These are phyloP conservation scores for Phenganax subtilis DNA, from an alignment of 92 coral and sea anemone genomes.

Conservation along the genomic window DNA sequence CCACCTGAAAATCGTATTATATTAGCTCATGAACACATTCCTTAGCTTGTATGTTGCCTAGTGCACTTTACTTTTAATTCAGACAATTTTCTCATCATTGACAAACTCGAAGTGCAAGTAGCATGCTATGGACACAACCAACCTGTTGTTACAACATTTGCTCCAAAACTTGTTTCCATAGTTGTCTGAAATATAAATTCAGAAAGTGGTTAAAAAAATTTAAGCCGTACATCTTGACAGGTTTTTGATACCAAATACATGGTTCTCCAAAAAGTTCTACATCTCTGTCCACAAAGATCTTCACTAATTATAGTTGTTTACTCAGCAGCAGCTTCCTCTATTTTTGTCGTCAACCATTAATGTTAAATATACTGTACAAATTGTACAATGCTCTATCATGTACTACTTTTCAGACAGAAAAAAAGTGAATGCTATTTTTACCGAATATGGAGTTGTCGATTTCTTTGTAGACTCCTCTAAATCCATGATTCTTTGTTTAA, in stretches of 20 bases:
- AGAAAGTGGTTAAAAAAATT: neutral
- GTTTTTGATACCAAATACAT: neutral
- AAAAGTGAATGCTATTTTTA: neutral
- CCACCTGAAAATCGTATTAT: neutral
- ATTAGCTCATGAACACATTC: neutral
- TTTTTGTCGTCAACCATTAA: no score
- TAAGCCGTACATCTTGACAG: neutral
- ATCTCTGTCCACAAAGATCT: no score
- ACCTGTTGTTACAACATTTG: conserved; percentile 71
- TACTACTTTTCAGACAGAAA: no score
- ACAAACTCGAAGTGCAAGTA: no score
- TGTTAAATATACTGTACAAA: no score
- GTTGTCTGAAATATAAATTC: conserved; percentile 52
- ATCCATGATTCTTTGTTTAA: neutral
- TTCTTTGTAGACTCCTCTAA: neutral
- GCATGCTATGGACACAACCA: no score
- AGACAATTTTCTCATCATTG: no score
- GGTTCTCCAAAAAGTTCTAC: neutral
- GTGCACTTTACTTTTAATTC: no score
- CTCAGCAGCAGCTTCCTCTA: no score
- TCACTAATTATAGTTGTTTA: no score
- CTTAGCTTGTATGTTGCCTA: no score
- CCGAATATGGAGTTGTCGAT: neutral
- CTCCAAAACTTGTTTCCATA: conserved; percentile 93
- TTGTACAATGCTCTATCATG: no score